phyloP scores from a whole-genome alignment of 2,797 vertebrate genomes.

The Carapus acus region DNA sequence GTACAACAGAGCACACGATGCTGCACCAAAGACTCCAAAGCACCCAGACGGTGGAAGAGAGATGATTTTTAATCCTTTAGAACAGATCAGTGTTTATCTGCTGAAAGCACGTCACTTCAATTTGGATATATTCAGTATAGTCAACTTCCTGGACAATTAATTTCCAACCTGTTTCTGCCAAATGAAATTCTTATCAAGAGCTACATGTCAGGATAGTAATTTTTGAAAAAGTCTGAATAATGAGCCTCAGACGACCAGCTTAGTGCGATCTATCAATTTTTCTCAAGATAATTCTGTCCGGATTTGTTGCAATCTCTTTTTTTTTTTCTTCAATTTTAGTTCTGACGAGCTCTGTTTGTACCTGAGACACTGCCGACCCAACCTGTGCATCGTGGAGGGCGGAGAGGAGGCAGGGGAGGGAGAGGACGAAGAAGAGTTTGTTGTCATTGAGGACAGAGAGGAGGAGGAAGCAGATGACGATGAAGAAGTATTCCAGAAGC shows the following conservation, averaged over 20 bases:
- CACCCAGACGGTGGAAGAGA: too few species aligned
- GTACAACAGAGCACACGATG: slow-evolving; percentile 40
- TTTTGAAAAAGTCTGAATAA: too few species aligned
- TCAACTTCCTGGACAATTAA: too few species aligned
- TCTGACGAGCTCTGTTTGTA: slow-evolving; percentile 71
- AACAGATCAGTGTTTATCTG: neutral
- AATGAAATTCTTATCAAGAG: too few species aligned
- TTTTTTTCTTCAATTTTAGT: slow-evolving; percentile 41
- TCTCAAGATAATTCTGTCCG: too few species aligned
- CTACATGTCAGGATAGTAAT: too few species aligned
- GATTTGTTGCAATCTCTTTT: slow-evolving; percentile 19
- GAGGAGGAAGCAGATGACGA: slow-evolving; percentile 50
- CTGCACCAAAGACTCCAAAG: too few species aligned
- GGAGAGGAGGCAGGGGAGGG: slow-evolving; percentile 56
- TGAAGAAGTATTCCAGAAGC: slow-evolving; percentile 48
- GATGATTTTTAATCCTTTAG: neutral
- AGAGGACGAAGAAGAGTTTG: slow-evolving; percentile 76
- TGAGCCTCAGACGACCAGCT: too few species aligned
- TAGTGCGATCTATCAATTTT: too few species aligned
- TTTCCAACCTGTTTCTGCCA: too few species aligned
- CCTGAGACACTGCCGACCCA: slow-evolving; percentile 68
- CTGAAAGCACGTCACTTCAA: too few species aligned
- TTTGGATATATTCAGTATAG: too few species aligned
- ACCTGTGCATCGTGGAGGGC: slow-evolving; percentile 68
- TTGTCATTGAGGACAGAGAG: slow-evolving; percentile 68